Conservation (phyloP, 2,797 vertebrate genomes). For the Calcarius lapponicus region DNA sequence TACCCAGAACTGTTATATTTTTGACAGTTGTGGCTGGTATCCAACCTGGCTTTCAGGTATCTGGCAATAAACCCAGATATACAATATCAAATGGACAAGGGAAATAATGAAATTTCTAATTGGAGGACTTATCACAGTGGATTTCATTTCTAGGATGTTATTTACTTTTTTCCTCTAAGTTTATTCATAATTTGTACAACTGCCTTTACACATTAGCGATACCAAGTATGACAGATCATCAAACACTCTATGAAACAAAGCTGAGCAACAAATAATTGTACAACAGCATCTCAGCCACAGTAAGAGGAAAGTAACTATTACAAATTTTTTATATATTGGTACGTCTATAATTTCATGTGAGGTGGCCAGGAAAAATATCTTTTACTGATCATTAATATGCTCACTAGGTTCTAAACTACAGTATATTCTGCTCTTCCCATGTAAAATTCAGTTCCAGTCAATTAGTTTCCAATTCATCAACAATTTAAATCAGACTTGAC, state of each 20-base stretch:
- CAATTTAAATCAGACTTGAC: slow-evolving; percentile 77
- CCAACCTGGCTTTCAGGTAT: slow-evolving; percentile 87
- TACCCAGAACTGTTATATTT: slow-evolving; percentile 72
- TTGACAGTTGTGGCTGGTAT: slow-evolving; percentile 83
- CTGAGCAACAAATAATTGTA: neutral
- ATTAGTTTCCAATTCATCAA: slow-evolving; percentile 75
- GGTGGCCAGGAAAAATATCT: slow-evolving; percentile 58
- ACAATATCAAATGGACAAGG: slow-evolving; percentile 66
- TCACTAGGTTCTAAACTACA: slow-evolving; percentile 61
- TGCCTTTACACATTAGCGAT: slow-evolving; percentile 31
- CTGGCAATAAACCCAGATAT: slow-evolving; percentile 81
- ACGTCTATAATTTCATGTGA: slow-evolving; percentile 30
- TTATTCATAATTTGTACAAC: slow-evolving; percentile 63
- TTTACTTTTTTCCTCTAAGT: slow-evolving; percentile 41
- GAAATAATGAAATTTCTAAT: slow-evolving; percentile 75
- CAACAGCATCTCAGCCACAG: neutral
- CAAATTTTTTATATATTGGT: neutral
- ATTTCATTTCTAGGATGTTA: slow-evolving; percentile 62
- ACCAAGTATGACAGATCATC: slow-evolving; percentile 48
- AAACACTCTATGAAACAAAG: neutral
- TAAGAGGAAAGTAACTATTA: neutral
- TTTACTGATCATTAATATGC: slow-evolving; percentile 58
- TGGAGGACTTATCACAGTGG: slow-evolving; percentile 65
- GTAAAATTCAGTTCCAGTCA: slow-evolving; percentile 70
- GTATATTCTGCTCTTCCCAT: slow-evolving; percentile 39